These are phyloP conservation scores for Lacanobia oleracea DNA, from an alignment of 2,888 invertebrate genomes.

Conservation along the genomic window DNA sequence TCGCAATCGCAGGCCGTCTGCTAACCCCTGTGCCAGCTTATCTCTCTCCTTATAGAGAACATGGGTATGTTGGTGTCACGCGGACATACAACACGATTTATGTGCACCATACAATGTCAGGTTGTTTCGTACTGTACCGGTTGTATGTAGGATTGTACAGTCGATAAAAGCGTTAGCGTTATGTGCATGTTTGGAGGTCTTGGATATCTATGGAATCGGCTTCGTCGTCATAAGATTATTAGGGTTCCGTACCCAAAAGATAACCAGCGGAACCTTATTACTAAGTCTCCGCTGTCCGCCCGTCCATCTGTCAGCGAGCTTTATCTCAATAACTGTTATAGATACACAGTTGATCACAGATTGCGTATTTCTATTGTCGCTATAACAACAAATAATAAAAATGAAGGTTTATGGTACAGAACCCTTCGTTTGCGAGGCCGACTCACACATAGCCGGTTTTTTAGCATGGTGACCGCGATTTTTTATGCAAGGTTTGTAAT, in stretches of 20 bases:
- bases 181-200: not conserved
- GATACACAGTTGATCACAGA: too few species aligned
- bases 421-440: too few species aligned
- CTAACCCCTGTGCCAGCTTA: slow-evolving; percentile 55
- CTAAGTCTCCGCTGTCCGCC: too few species aligned
- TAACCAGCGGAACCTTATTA: too few species aligned
- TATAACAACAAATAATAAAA: too few species aligned
- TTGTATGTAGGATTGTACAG: slow-evolving; percentile 1
- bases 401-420: too few species aligned
- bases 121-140: slow-evolving; percentile 19
- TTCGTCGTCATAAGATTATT: not conserved
- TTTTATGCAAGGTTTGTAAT: not conserved
- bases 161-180: not conserved
- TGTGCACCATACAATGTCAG: slow-evolving; percentile 38
- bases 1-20: slow-evolving; percentile 47
- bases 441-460: too few species aligned
- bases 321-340: too few species aligned
- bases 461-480: not conserved
- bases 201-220: not conserved
- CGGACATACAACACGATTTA: slow-evolving; percentile 57
- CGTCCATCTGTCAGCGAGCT: too few species aligned
- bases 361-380: too few species aligned
- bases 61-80: slow-evolving; percentile 59
- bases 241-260: too few species aligned
- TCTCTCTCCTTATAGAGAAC: slow-evolving; percentile 62